Percentiles rank a stretch among this genome's conserved stretches.
Conservation (phyloP, 35 echinoderm and acorn worm species). For the Nesometra sesokonis region DNA sequence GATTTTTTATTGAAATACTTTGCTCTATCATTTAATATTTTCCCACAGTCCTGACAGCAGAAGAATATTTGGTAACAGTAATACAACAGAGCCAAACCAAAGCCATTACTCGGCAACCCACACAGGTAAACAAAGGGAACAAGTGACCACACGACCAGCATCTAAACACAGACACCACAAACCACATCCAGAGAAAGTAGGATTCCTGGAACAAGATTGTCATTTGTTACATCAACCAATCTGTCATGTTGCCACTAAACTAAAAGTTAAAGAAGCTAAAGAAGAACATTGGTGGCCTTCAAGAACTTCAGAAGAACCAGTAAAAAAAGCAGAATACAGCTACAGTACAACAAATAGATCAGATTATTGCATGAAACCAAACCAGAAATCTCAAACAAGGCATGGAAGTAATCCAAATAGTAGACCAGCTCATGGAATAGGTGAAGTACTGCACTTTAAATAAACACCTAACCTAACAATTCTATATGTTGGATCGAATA, state of each 20-base stretch:
- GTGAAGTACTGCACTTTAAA: slow-evolving; percentile 8
- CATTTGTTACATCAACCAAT: slow-evolving; percentile 68
- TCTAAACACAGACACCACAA: not conserved
- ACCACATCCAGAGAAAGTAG: slow-evolving; percentile 32
- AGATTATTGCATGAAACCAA: slow-evolving; percentile 17
- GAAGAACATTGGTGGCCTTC: slow-evolving; percentile 66
- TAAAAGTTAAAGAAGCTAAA: slow-evolving; percentile 1
- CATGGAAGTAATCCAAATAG: slow-evolving; percentile 66
- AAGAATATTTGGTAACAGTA: slow-evolving; percentile 69
- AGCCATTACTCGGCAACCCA: slow-evolving; percentile 13
- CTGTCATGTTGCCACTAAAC: slow-evolving; percentile 64
- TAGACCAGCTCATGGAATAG: slow-evolving; percentile 46
- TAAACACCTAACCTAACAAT: no score
- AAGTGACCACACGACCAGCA: not conserved
- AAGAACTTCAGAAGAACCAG: slow-evolving; percentile 8
- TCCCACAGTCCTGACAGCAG: slow-evolving; percentile 47
- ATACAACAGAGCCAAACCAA: not conserved
- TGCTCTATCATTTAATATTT: no score
- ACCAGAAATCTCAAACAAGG: slow-evolving; percentile 28
- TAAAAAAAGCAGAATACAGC: slow-evolving; percentile 26
- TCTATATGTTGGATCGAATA: no score
- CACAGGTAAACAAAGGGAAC: not conserved
- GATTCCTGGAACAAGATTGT: slow-evolving; percentile 72
- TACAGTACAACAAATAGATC: slow-evolving; percentile 53
- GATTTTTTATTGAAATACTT: no score